Conservation (phyloP, 64 coral and sea anemone species). For the Montipora capricornis region DNA sequence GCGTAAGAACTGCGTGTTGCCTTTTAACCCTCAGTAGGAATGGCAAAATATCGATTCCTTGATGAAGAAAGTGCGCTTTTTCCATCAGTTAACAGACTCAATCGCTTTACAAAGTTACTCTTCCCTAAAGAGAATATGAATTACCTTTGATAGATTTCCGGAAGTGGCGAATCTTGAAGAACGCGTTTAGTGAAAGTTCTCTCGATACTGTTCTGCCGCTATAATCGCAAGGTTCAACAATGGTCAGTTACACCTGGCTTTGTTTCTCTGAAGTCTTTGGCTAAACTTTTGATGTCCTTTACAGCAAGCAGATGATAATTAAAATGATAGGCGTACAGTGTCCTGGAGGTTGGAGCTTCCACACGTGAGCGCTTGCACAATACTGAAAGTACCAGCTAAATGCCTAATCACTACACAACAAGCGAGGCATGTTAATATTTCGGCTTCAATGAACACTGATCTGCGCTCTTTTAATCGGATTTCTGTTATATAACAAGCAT, state of each 20-base stretch:
- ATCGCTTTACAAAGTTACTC: not conserved
- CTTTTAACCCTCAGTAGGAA: not conserved
- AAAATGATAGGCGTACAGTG: not conserved
- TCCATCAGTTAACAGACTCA: no score
- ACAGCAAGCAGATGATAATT: not conserved
- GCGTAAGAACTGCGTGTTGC: not conserved
- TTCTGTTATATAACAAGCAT: not conserved
- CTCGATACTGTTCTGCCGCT: not conserved
- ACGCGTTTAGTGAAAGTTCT: not conserved
- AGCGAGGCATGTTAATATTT: slow-evolving; percentile 10
- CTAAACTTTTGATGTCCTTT: not conserved
- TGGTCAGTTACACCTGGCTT: not conserved
- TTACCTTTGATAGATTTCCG: not conserved
- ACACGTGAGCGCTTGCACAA: no score
- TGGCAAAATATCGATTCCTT: no score
- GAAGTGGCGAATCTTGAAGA: not conserved
- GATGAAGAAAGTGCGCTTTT: no score
- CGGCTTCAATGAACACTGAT: not conserved
- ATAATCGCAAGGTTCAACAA: not conserved
- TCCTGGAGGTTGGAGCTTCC: slow-evolving; percentile 1
- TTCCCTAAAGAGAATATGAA: no score
- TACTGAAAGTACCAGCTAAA: not conserved
- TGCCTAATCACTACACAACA: not conserved
- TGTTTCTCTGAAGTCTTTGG: not conserved
- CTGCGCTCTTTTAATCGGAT: slow-evolving; percentile 33